These are phyloP conservation scores for Alectura lathami DNA, from an alignment of 2,113 vertebrate genomes.

Conservation along the genomic window DNA sequence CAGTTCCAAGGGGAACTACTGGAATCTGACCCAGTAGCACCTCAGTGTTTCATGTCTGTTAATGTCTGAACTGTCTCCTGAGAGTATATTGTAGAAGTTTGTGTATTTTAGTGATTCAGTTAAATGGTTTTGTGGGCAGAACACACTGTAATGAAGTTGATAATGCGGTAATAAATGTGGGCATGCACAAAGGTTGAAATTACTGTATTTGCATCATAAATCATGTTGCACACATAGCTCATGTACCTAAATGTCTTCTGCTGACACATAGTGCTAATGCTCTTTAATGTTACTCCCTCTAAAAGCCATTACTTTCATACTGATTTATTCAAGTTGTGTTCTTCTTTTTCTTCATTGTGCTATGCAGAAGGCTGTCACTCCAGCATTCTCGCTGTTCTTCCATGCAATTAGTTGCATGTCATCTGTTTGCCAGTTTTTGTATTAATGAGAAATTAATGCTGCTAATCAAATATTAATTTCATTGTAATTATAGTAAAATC, in stretches of 20 bases:
- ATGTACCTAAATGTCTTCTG: background rate
- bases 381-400: background rate
- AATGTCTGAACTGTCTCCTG: background rate
- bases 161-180: constrained; percentile 1
- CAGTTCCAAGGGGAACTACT: background rate
- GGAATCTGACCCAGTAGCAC: background rate
- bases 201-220: constrained; percentile 35
- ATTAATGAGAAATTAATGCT: background rate
- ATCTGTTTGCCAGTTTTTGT: background rate
- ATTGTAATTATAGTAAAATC: background rate
- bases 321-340: background rate
- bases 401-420: background rate
- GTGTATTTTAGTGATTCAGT: constrained; percentile 30
- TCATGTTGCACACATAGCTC: background rate
- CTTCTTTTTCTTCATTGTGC: background rate
- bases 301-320: background rate
- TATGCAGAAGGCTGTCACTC: background rate
- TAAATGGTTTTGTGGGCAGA: constrained; percentile 6
- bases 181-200: constrained; percentile 35
- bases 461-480: background rate
- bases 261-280: constrained; percentile 20
- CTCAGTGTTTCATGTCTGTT: background rate
- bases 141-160: background rate
- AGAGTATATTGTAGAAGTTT: background rate
- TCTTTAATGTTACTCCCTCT: constrained; percentile 9